These are phyloP conservation scores for Kryptolebias ocellatus DNA, from an alignment of 2,797 vertebrate genomes.

Conservation along the genomic window DNA sequence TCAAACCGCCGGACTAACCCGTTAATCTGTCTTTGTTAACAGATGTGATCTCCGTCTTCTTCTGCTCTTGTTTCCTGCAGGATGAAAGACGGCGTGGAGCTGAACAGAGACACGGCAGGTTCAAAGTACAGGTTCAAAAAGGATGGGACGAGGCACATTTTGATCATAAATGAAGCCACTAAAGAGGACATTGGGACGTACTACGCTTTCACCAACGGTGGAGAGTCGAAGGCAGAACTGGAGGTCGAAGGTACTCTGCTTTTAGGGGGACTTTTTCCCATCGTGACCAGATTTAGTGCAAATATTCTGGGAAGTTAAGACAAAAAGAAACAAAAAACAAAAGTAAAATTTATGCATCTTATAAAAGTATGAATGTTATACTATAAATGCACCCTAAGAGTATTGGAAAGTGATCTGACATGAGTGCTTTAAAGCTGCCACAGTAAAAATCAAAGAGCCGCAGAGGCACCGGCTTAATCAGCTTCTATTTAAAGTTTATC, in stretches of 20 bases:
- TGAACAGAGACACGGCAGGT: constrained; percentile 81
- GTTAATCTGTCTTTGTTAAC: too few relatives aligned
- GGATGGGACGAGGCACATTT: constrained; percentile 87
- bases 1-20: too few relatives aligned
- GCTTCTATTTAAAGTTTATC: constrained; percentile 22
- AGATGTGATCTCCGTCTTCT: constrained; percentile 1
- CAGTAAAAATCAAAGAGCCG: constrained; percentile 2
- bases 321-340: neutral
- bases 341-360: neutral
- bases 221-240: constrained; percentile 89
- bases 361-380: neutral
- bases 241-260: constrained; percentile 87
- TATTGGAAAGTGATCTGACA: neutral
- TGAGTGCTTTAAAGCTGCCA: neutral
- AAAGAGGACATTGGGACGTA: constrained; percentile 87
- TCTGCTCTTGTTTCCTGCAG: constrained; percentile 66
- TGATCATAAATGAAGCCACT: constrained; percentile 89
- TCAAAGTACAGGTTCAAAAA: constrained; percentile 95
- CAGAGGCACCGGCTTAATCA: constrained; percentile 12
- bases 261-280: neutral
- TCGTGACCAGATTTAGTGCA: accelerated
- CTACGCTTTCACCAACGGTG: constrained; percentile 86
- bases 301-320: neutral
- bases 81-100: constrained; percentile 91
- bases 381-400: neutral